These are phyloP conservation scores for Panthera tigris DNA, from an alignment of 2,113 vertebrate species.

Conservation along the genomic window DNA sequence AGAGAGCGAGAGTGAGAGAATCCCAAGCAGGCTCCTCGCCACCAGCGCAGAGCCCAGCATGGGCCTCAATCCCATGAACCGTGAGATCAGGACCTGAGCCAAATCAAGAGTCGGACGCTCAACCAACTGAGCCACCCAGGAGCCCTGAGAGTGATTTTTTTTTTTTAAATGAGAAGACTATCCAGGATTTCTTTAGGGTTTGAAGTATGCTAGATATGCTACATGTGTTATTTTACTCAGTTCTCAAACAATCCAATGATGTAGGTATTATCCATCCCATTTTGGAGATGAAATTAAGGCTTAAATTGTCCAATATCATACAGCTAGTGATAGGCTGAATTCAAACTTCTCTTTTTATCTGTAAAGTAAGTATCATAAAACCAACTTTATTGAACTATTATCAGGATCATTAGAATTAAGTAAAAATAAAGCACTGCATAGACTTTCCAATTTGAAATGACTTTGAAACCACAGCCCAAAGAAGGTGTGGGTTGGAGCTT, in stretches of 20 bases:
- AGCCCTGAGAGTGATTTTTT: too few relatives aligned
- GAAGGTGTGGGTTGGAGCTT: background rate
- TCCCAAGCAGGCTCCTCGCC: too few relatives aligned
- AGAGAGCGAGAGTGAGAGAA: too few relatives aligned
- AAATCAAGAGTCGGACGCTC: too few relatives aligned
- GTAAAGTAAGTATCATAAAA: background rate
- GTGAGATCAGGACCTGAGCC: too few relatives aligned
- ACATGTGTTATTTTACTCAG: background rate
- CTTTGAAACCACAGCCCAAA: background rate
- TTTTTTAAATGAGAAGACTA: background rate
- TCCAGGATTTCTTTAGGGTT: background rate
- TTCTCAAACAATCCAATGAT: background rate
- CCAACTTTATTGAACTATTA: background rate
- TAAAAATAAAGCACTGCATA: constrained; percentile 14
- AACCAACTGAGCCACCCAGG: too few relatives aligned
- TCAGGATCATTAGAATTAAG: background rate
- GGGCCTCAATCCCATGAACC: too few relatives aligned
- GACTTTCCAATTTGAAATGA: background rate
- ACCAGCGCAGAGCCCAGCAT: too few relatives aligned
- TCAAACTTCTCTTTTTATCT: background rate
- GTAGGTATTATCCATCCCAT: background rate
- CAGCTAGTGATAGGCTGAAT: background rate
- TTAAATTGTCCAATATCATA: background rate
- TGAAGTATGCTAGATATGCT: background rate
- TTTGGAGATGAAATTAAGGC: background rate